Base-by-base conservation (phyloP, 2,888 invertebrate species). In the Scotopteryx bipunctaria region DNA sequence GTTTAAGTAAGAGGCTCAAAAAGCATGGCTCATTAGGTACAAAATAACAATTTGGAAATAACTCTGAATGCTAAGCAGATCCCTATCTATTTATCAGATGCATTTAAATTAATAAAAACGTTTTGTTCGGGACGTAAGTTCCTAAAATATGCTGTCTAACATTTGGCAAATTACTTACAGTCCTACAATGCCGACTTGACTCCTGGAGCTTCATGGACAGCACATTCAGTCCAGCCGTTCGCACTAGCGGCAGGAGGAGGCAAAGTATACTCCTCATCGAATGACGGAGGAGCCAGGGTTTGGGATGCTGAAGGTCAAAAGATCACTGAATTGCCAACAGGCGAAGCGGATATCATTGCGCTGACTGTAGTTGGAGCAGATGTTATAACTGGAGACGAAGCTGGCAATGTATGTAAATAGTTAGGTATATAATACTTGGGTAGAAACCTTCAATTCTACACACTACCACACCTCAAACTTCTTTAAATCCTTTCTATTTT, bases 201-300 rank as follows among this genome's bases (percentile, higher is more conserved):
- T 13, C 68, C 75, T 8, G 71, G 66, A 14, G 61, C 66, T 15
- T 73, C 81, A n/a, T 90, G 90, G 90, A 57, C 86, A 55, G 94
- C 94, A 3, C 94, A 94, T 69, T 86, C 86, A 5, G 92, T 92
- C 9, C 93, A 93, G 48, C 83, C 92, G 31, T 93, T 91, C 74
- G 91, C 92, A n/a, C 62, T 94, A 51, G 88, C 92, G 15, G 90
- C 91, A 0, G 83, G 81, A 11, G 85, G 86, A 11, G 86, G 88
- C 19, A 67, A 68, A 15, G 86, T 91, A 4, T 94, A 92, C 73
- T 92, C 94, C 0, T 88, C 92, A 29, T 94, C 94, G 1, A 93
- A 93, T 56, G 94, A 94, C 63, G 92, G 92, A 2, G 92, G 91
- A 3, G 86, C 94, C 14, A 91, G 91, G 65, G 83, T 91, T 1